Conservation (phyloP, 2,113 vertebrate genomes). For the Chloropsis hardwickii region DNA sequence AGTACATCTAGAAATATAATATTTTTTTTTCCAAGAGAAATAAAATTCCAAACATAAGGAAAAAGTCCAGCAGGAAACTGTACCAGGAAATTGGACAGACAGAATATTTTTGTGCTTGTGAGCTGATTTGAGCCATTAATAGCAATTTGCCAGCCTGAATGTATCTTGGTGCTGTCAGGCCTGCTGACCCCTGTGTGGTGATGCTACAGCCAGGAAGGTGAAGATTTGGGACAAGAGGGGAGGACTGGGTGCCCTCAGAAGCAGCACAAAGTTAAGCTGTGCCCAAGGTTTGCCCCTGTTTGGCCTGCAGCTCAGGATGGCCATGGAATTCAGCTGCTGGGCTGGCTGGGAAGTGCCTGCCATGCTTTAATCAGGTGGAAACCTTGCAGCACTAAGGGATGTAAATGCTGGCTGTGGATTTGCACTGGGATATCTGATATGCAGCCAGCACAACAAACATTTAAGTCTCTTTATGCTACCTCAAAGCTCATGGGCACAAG, state of each 20-base stretch:
- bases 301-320: not conserved
- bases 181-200: not conserved
- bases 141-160: not conserved
- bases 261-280: not conserved
- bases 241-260: not conserved
- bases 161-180: not conserved
- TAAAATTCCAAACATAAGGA: not conserved
- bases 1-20: not conserved
- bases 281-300: not conserved
- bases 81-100: slow-evolving; percentile 21
- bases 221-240: not conserved
- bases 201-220: not conserved
- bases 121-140: not conserved
- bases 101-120: not conserved
- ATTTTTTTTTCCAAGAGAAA: not conserved
- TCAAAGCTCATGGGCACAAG: not conserved
- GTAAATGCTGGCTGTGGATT: not conserved
- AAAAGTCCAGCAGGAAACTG: not conserved
- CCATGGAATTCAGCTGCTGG: not conserved
- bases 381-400: not conserved
- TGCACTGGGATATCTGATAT: not conserved
- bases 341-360: not conserved
- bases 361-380: not conserved
- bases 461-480: not conserved
- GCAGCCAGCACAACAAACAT: not conserved